Base-by-base conservation (phyloP, 2,888 invertebrate species). In the Cordilura impudica region DNA sequence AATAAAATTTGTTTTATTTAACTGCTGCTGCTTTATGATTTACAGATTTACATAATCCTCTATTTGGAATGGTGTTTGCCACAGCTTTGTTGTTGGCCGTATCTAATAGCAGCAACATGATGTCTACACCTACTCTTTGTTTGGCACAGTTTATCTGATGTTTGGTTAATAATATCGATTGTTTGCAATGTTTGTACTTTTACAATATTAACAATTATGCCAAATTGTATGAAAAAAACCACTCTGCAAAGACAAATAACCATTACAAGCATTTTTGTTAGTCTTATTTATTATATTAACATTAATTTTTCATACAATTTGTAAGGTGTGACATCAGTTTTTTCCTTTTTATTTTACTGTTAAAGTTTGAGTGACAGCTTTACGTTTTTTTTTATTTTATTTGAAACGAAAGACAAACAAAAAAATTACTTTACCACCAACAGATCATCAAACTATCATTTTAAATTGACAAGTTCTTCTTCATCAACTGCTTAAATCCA, bases 81-180 rank as follows among this genome's bases (percentile, higher is more conserved):
- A 12, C 12, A 12, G 35, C 35, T 5, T 35, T 12, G 35, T n/a
- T n/a, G n/a, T n/a, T n/a, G n/a, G 10, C 4, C n/a, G 26, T 60
- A 21, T 54, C 10, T 47, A 54, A 16, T 47, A 18, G 5, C 53
- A 61, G 19, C 61, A 71, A 63, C 74, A 54, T 74, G 54, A 39
- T 61, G 61, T 19, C 61, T 71, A 74, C 75, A 79, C 79, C 71
- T 67, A 66, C 70, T 71, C 61, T 66, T 43, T 71, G 39, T 16
- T 56, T 6, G n/a, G n/a, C n/a, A 39, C 4, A 21, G 14, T 51
- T 3, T 26, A 51, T 51, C 14, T 51, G 5, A 14, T 23, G 14
- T 51, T 51, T 51, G n/a, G 23, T 23, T 23, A 51, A 51, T 21
- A 21, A 23, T 26, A 51, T 21, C 26, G 14, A 21, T 51, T 51